Evolutionary conservation across 2,113 vertebrate species (phyloP), one percentile per base, ranked within the genome.

Genomic region (Sprattus sprattus): DNA sequence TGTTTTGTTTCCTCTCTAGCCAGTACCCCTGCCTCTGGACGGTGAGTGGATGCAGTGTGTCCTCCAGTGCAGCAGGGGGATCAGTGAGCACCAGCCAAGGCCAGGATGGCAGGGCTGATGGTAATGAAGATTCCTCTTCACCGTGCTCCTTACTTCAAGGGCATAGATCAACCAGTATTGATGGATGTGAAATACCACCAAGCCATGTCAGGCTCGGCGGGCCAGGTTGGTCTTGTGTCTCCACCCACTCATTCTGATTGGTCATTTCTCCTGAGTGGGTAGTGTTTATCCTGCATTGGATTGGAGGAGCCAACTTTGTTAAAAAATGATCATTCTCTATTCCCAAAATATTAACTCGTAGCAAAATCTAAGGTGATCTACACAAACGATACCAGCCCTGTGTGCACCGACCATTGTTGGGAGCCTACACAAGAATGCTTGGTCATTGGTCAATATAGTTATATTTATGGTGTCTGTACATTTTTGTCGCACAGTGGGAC

Each of bases 21-120:
- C 96, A 97, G 91, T 98, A 96, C 82, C 96, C 97, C 0, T 98
- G 96, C 90, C 95, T 98, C 85, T 99, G 97, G 98, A 96, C 97
- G 15, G 94, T 97, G 86, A 95, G 93, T 91, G 96, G 93, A 84
- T 91, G 93, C 11, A 87, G 92, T 0, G 91, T 95, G 1, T 93
- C 92, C 45, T 91, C 94, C 0, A 95, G 83, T 45, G 82, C 93
- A 0, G 91, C 93, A 78, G 91, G 91, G 0, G 93, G 95, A n/a
- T 39, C 90, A 80, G 92, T 90, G n/a, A 88, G 92, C 84, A 85
- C 89, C 87, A 45, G 94, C 45, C 87, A 94, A 0, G 93, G 93
- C 1, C 60, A 95, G 0, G 94, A 95, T 89, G 94, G 97, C 6
- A 94, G 96, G 82, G 89, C 93, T 1, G 96, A 94, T 15, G 88